Percentiles rank a stretch among this genome's conserved stretches.
These are phyloP conservation scores for Lacerta bilineata DNA, from an alignment of 2,797 vertebrate species.

Conservation along the genomic window DNA sequence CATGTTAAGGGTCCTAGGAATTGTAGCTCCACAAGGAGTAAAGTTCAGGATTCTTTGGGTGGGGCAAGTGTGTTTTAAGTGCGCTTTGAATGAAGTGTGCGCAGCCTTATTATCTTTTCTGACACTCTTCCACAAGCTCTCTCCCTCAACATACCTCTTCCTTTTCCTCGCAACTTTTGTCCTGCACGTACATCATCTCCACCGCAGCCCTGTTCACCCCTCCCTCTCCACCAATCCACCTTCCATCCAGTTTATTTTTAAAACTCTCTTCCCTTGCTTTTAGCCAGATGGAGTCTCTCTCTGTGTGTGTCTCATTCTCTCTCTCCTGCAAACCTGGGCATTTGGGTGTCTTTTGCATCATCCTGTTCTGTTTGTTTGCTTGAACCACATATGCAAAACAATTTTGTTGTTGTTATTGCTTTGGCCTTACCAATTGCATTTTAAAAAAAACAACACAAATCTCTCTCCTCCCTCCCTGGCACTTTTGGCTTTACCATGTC, in stretches of 20 bases:
- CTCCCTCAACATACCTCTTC: not conserved
- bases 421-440: not conserved
- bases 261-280: not conserved
- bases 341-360: not conserved
- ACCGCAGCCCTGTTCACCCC: not conserved
- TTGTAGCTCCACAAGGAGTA: no score
- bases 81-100: no score
- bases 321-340: constrained; percentile 11
- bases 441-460: not conserved
- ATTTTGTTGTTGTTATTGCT: not conserved
- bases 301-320: not conserved
- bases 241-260: constrained; percentile 34
- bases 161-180: not conserved
- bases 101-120: constrained; percentile 7
- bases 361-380: not conserved
- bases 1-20: no score
- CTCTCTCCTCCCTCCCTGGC: no score
- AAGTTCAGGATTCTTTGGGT: no score
- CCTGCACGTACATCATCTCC: not conserved
- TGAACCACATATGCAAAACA: not conserved
- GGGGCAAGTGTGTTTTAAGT: no score
- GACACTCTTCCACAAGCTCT: constrained; percentile 39
- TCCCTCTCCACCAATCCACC: constrained; percentile 2
- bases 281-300: constrained; percentile 21
- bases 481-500: not conserved